Evolutionary conservation across 2,113 vertebrate species (phyloP).

Genomic region (Ailurus styani): DNA sequence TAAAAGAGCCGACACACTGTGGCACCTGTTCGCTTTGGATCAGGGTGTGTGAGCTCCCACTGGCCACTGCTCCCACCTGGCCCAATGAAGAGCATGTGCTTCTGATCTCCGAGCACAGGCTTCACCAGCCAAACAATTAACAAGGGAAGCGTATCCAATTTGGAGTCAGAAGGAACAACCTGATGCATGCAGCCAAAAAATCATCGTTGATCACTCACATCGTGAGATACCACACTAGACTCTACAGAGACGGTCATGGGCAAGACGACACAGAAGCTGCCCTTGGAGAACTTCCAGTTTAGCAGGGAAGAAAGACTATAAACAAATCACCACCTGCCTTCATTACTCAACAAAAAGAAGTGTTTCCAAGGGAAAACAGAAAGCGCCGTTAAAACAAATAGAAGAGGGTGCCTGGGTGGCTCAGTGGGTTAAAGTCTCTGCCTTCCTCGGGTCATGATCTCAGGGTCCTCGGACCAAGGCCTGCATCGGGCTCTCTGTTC

Average conservation of each 20-base stretch:
- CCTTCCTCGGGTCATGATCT: too few relatives aligned
- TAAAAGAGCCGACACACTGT: accelerated
- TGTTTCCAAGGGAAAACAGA: not conserved
- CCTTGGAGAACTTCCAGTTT: not conserved
- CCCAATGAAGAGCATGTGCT: accelerated
- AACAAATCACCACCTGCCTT: not conserved
- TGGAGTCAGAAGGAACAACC: not conserved
- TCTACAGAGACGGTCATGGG: not conserved
- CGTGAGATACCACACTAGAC: not conserved
- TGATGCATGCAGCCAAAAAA: too few relatives aligned
- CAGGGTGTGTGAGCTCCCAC: accelerated
- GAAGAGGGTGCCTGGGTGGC: too few relatives aligned
- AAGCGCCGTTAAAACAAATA: not conserved
- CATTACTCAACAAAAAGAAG: not conserved
- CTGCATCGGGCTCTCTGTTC: too few relatives aligned
- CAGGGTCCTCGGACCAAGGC: too few relatives aligned
- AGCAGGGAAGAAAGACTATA: not conserved
- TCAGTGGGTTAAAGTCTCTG: too few relatives aligned
- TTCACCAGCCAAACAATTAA: not conserved
- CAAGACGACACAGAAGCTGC: too few relatives aligned
- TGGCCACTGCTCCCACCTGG: not conserved
- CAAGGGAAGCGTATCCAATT: not conserved
- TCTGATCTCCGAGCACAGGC: not conserved
- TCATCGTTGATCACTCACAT: not conserved
- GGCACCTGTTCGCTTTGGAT: not conserved